Evolutionary conservation across 2,797 vertebrate species (phyloP).

Genomic region (Eospalax fontanierii): DNA sequence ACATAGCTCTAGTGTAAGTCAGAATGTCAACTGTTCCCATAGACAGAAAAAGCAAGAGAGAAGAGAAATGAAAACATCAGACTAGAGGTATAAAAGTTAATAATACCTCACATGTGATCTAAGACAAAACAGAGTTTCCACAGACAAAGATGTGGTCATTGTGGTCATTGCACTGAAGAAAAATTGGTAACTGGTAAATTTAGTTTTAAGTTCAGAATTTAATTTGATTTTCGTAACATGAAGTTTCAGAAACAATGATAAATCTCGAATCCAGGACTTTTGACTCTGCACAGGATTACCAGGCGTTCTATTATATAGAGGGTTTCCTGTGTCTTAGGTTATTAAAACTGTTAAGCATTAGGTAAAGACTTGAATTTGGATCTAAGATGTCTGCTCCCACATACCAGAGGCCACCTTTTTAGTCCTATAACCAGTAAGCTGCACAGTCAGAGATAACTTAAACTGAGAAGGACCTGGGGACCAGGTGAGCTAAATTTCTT

Average conservation of each 20-base stretch:
- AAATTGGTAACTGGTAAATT: background rate
- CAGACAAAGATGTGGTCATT: background rate
- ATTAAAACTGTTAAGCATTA: background rate
- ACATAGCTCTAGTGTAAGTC: background rate
- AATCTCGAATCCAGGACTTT: background rate
- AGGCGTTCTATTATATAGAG: background rate
- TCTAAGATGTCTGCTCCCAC: background rate
- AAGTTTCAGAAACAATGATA: conserved; percentile 33
- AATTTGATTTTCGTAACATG: background rate
- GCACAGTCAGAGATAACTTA: background rate
- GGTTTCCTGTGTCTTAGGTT: background rate
- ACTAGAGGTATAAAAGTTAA: background rate
- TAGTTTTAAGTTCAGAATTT: conserved; percentile 1
- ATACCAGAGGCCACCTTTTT: background rate
- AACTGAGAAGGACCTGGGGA: background rate
- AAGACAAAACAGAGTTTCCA: background rate
- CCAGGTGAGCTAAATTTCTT: background rate
- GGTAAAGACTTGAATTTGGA: conserved; percentile 19
- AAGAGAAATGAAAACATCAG: conserved; percentile 22
- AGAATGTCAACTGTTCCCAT: background rate
- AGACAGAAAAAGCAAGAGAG: background rate
- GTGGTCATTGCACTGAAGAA: background rate
- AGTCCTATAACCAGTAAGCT: background rate
- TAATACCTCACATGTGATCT: background rate
- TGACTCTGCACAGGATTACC: background rate